Evolutionary conservation across 2,797 vertebrate species (phyloP).

Genomic region (Enteromius argenteus): DNA sequence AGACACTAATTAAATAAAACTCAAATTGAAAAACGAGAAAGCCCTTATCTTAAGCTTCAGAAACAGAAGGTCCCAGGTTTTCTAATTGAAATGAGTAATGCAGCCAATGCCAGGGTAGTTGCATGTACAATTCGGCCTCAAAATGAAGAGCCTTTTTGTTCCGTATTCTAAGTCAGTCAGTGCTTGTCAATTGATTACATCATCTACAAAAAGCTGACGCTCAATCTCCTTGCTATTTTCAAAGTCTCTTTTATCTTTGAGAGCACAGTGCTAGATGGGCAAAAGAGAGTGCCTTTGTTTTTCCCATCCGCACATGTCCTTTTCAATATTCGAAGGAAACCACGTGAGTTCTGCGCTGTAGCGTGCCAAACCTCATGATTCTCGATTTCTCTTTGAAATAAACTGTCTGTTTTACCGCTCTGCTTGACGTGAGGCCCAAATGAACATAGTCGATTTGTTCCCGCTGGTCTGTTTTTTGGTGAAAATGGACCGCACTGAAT

Average conservation of each 20-base stretch:
- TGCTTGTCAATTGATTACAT: slow-evolving; percentile 76
- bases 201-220: slow-evolving; percentile 71
- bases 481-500: slow-evolving; percentile 6
- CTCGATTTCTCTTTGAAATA: slow-evolving; percentile 46
- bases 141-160: slow-evolving; percentile 58
- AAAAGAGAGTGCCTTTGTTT: slow-evolving; percentile 62
- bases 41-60: slow-evolving; percentile 58
- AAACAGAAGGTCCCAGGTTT: slow-evolving; percentile 62
- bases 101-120: slow-evolving; percentile 50
- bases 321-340: slow-evolving; percentile 52
- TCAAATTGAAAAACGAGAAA: slow-evolving; percentile 54
- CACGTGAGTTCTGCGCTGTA: background rate
- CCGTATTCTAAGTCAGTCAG: slow-evolving; percentile 69
- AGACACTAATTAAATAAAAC: slow-evolving; percentile 68
- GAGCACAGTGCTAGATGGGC: slow-evolving; percentile 54
- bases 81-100: slow-evolving; percentile 63
- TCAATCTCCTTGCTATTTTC: slow-evolving; percentile 71
- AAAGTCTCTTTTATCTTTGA: slow-evolving; percentile 82
- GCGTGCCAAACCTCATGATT: slow-evolving; percentile 20
- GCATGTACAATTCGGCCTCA: slow-evolving; percentile 62
- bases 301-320: slow-evolving; percentile 54
- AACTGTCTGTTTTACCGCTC: slow-evolving; percentile 38
- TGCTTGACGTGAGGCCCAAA: slow-evolving; percentile 45
- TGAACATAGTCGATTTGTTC: slow-evolving; percentile 31
- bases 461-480: slow-evolving; percentile 10